These are phyloP conservation scores for Pecten maximus DNA, from an alignment of 2,888 invertebrate species.

Conservation along the genomic window DNA sequence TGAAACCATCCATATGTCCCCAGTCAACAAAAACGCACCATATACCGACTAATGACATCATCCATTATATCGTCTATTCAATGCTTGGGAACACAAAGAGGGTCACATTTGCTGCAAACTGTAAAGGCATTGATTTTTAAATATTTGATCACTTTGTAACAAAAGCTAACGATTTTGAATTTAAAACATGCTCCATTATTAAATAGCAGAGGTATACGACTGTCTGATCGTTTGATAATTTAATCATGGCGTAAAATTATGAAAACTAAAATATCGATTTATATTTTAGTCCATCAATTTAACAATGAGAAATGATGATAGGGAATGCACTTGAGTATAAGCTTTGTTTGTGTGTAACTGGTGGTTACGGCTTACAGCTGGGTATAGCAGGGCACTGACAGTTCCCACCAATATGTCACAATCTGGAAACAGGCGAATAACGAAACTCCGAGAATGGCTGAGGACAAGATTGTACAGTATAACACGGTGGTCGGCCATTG, in stretches of 20 bases:
- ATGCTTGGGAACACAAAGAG: not conserved
- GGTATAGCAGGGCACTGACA: too few relatives aligned
- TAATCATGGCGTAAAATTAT: not conserved
- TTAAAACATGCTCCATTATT: not conserved
- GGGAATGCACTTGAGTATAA: too few relatives aligned
- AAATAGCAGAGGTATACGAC: not conserved
- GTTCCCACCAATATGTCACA: too few relatives aligned
- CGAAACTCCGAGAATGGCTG: too few relatives aligned
- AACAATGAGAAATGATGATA: not conserved
- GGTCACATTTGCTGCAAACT: not conserved
- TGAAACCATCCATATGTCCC: not conserved
- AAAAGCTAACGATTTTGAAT: not conserved
- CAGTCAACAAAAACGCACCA: not conserved
- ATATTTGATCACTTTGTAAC: not conserved
- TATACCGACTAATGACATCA: not conserved
- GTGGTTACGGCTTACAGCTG: too few relatives aligned
- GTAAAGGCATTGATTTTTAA: conserved; percentile 4
- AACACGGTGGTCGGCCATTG: too few relatives aligned
- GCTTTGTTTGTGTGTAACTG: too few relatives aligned
- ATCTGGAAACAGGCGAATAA: too few relatives aligned
- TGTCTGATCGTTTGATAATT: not conserved
- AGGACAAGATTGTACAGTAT: too few relatives aligned
- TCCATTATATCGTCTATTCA: not conserved
- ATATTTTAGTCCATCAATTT: not conserved
- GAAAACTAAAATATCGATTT: conserved; percentile 6